Evolutionary conservation across 2,888 invertebrate genomes (phyloP).

Genomic region (Dione vanillae): DNA sequence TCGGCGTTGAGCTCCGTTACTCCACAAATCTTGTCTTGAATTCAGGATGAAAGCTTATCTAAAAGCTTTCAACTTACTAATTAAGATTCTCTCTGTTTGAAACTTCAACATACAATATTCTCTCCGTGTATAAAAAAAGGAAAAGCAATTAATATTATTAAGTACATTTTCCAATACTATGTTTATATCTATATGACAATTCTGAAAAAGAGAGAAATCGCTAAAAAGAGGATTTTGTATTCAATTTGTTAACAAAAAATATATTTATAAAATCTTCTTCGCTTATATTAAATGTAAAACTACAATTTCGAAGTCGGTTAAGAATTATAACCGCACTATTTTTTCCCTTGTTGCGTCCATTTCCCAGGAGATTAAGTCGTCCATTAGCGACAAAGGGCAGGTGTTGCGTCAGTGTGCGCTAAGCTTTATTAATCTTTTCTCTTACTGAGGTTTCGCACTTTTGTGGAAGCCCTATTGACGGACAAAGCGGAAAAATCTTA

Average conservation of each 20-base stretch:
- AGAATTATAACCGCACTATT: slow-evolving; percentile 35
- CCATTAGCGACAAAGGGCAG: slow-evolving; percentile 84
- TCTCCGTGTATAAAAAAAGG: no score
- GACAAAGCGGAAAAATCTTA: slow-evolving; percentile 56
- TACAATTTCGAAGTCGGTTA: slow-evolving; percentile 4
- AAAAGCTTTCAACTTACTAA: no score
- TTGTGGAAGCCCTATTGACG: slow-evolving; percentile 69
- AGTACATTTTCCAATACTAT: no score
- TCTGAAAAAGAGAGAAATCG: no score
- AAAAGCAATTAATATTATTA: no score
- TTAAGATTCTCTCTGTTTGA: no score
- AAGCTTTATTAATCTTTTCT: slow-evolving; percentile 84
- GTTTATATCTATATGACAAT: no score
- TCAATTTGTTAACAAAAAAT: not conserved
- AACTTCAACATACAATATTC: no score
- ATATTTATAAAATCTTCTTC: not conserved
- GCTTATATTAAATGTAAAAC: not conserved
- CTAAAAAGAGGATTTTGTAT: no score
- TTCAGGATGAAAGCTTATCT: not conserved
- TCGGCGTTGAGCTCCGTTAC: not conserved
- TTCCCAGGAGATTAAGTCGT: slow-evolving; percentile 54
- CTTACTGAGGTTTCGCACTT: slow-evolving; percentile 75
- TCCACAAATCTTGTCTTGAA: not conserved
- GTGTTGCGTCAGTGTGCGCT: slow-evolving; percentile 73
- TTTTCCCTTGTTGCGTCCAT: slow-evolving; percentile 46